phyloP scores from a whole-genome alignment of 2,888 invertebrate genomes.

The Hemistola chrysoprasaria region DNA sequence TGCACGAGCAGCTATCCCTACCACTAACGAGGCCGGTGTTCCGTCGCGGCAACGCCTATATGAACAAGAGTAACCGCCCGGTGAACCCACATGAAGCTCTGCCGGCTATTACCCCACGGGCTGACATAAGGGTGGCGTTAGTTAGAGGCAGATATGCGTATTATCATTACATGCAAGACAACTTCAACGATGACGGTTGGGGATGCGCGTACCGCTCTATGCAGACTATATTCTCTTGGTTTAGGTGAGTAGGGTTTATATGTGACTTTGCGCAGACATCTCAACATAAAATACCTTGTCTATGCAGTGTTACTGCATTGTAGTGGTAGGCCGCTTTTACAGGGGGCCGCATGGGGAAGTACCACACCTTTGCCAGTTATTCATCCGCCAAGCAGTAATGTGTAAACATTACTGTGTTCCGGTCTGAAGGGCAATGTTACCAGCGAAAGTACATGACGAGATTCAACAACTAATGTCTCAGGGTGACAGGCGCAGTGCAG shows the following conservation, averaged over 20 bases:
- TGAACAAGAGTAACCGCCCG: slow-evolving; percentile 80
- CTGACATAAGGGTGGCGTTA: slow-evolving; percentile 59
- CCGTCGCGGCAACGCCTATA: slow-evolving; percentile 86
- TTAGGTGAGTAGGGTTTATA: slow-evolving; percentile 74
- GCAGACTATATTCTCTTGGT: slow-evolving; percentile 98
- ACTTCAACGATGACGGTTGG: slow-evolving; percentile 98
- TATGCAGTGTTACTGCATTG: too few species aligned
- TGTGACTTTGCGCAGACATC: too few species aligned
- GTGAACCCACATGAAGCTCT: slow-evolving; percentile 89
- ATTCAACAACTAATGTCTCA: too few species aligned
- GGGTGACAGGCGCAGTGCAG: too few species aligned
- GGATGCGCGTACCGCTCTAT: slow-evolving; percentile 99
- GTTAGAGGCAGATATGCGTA: slow-evolving; percentile 95
- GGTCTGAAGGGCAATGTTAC: too few species aligned
- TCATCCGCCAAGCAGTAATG: too few species aligned
- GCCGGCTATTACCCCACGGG: slow-evolving; percentile 49
- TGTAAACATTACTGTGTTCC: too few species aligned
- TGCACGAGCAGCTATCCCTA: slow-evolving; percentile 88
- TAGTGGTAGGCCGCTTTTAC: too few species aligned
- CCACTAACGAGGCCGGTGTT: slow-evolving; percentile 88
- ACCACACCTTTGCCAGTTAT: too few species aligned
- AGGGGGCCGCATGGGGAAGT: too few species aligned
- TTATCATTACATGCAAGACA: slow-evolving; percentile 98
- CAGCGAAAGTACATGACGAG: too few species aligned
- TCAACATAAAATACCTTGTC: too few species aligned